Percentiles rank a stretch among this genome's conserved stretches.
These are phyloP conservation scores for Ctenoplectra terminalis DNA, from an alignment of 1,140 invertebrate species.

Conservation along the genomic window DNA sequence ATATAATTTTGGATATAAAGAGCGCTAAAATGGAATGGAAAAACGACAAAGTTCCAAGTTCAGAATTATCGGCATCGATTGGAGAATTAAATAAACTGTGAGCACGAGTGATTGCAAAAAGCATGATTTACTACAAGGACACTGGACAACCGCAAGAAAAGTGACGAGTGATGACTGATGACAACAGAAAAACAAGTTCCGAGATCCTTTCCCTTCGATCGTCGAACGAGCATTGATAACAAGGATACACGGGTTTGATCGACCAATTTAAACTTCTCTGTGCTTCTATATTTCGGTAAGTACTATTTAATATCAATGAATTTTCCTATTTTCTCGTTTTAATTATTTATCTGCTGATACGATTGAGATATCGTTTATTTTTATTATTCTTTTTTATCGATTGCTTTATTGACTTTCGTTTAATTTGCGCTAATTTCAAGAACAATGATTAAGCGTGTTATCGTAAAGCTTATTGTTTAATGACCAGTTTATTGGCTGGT, in stretches of 20 bases:
- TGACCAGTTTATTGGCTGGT: neutral
- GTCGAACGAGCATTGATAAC: neutral
- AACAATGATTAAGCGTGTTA: neutral
- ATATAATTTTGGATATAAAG: no score
- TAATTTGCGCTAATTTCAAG: neutral
- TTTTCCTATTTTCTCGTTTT: neutral
- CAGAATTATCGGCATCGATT: neutral
- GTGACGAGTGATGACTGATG: conserved; percentile 31
- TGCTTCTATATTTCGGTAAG: no score
- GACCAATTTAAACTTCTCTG: neutral
- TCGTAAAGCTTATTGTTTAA: neutral
- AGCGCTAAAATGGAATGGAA: no score
- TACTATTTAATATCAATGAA: no score
- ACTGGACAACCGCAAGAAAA: neutral
- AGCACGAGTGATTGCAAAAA: conserved; percentile 2
- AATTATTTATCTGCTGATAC: neutral
- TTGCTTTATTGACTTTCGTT: neutral
- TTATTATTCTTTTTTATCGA: neutral
- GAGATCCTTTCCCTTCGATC: conserved; percentile 14
- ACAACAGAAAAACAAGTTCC: conserved; percentile 20
- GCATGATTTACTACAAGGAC: conserved; percentile 26
- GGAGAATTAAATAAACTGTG: neutral
- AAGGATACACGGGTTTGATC: neutral
- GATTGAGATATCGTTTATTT: neutral
- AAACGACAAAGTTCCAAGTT: neutral